Conservation (phyloP, 2,113 vertebrate species). For the Cyrtonyx montezumae region DNA sequence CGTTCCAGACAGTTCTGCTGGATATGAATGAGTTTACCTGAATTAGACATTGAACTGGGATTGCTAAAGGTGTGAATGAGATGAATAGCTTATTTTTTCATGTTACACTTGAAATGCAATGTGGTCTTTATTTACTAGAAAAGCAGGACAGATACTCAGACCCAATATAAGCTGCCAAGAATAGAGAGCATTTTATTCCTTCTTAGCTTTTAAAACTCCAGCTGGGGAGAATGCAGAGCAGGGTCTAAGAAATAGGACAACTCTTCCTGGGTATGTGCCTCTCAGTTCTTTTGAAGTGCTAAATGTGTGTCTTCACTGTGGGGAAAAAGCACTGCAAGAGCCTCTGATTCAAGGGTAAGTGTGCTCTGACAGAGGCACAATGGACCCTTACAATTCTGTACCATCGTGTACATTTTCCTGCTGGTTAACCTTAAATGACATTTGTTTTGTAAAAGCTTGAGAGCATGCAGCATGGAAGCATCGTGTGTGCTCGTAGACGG, state of each 20-base stretch:
- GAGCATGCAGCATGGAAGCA: background rate
- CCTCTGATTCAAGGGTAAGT: background rate
- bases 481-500: background rate
- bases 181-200: background rate
- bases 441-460: background rate
- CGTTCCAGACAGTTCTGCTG: background rate
- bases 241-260: background rate
- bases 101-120: background rate
- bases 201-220: background rate
- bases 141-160: background rate
- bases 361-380: background rate
- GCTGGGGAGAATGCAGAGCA: background rate
- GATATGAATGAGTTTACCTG: background rate
- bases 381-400: background rate
- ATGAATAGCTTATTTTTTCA: background rate
- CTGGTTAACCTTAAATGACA: background rate
- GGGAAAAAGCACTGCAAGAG: background rate
- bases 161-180: background rate
- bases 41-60: background rate
- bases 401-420: accelerated
- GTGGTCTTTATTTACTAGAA: background rate
- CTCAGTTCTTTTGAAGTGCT: background rate
- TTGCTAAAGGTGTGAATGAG: background rate
- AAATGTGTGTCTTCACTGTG: background rate
- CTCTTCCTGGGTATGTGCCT: accelerated